Evolutionary conservation across 2,888 invertebrate genomes (phyloP).

Genomic region (Parasteatoda lunata): DNA sequence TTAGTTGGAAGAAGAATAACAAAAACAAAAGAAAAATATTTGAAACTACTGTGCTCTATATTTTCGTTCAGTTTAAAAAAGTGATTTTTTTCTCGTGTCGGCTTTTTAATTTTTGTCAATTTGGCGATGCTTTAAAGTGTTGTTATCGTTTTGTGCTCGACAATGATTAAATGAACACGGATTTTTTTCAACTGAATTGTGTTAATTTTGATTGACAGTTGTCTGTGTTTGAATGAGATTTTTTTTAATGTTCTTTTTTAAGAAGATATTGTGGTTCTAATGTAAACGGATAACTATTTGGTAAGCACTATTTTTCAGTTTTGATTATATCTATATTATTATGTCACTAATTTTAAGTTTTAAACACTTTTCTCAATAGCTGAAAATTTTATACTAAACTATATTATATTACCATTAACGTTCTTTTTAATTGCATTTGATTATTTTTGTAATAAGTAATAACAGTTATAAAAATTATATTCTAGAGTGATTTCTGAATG

Average conservation of each 20-base stretch:
- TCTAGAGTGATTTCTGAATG: too few relatives aligned
- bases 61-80: slow-evolving; percentile 1
- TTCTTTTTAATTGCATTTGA: neutral
- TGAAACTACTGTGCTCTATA: slow-evolving; percentile 24
- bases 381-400: neutral
- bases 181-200: neutral
- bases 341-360: neutral
- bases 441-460: too few relatives aligned
- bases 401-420: neutral
- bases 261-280: slow-evolving; percentile 2
- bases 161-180: neutral
- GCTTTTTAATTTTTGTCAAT: neutral
- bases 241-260: neutral
- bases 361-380: neutral
- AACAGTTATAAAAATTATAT: too few relatives aligned
- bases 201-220: neutral
- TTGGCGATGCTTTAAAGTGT: neutral
- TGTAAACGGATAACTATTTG: slow-evolving; percentile 18
- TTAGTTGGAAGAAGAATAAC: neutral
- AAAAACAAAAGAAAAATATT: slow-evolving; percentile 17
- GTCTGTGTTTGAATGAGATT: neutral
- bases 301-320: neutral
- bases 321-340: neutral
- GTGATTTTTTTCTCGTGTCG: neutral
- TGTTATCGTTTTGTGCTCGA: neutral